Percentiles rank a stretch among this genome's conserved stretches.
Evolutionary conservation across 2,113 vertebrate genomes (phyloP).

Genomic region (Actenoides lindsayi): DNA sequence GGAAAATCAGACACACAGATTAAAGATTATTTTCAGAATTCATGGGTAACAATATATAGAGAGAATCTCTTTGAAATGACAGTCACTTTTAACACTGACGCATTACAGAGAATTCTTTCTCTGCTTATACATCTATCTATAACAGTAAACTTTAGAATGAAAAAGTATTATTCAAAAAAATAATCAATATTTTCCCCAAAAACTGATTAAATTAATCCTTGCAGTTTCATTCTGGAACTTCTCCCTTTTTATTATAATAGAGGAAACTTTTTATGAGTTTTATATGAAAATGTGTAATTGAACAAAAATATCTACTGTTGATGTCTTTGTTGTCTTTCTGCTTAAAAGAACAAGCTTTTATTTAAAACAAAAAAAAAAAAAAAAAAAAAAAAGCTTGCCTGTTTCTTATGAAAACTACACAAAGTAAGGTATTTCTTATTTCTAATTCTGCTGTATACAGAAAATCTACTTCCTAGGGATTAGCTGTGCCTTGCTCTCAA

Average conservation of each 20-base stretch:
- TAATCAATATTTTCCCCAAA: background rate
- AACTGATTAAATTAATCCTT: background rate
- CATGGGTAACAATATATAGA: background rate
- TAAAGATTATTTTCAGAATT: constrained; percentile 37
- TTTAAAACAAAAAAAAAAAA: background rate
- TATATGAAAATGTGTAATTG: background rate
- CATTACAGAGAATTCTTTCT: background rate
- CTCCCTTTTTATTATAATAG: background rate
- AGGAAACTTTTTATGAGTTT: background rate
- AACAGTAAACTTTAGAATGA: background rate
- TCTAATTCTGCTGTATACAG: background rate
- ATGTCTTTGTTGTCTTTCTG: background rate
- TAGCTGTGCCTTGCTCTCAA: background rate
- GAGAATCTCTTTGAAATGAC: constrained; percentile 17
- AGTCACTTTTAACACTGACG: background rate
- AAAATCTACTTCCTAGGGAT: background rate
- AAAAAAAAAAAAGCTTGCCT: background rate
- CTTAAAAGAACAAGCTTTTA: background rate
- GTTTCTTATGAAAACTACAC: background rate
- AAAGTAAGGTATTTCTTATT: accelerated
- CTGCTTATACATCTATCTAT: background rate
- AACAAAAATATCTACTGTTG: background rate
- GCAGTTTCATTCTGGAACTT: background rate
- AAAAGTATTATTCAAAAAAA: background rate
- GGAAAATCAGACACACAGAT: constrained; percentile 1